These are phyloP conservation scores for Drosophila dunni DNA, from an alignment of 1,140 invertebrate genomes.

Conservation along the genomic window DNA sequence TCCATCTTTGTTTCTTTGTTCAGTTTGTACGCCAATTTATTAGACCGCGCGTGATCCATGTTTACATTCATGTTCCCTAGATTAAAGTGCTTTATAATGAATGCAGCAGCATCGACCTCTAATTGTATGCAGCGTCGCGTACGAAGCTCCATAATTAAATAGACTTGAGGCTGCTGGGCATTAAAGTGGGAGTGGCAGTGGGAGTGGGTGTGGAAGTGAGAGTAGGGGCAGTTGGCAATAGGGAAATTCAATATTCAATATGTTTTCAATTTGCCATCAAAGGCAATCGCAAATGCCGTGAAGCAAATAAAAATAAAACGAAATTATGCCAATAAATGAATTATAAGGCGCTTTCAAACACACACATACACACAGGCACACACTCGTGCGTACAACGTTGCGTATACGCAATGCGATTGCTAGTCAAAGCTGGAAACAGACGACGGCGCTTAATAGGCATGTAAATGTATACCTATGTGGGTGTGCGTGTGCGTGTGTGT, in stretches of 20 bases:
- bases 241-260: constrained; percentile 71
- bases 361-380: background rate
- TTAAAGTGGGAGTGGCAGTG: too few species aligned
- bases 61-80: constrained; percentile 36
- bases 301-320: constrained; percentile 81
- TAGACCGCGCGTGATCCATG: constrained; percentile 74
- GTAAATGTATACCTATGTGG: constrained; percentile 53
- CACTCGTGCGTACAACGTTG: constrained; percentile 57
- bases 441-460: constrained; percentile 72
- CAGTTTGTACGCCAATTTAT: constrained; percentile 67
- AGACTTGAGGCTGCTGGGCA: constrained; percentile 1
- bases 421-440: constrained; percentile 57
- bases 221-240: background rate
- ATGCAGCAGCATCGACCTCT: constrained; percentile 48
- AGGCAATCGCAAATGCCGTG: constrained; percentile 69
- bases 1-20: constrained; percentile 40
- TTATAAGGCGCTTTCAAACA: constrained; percentile 59
- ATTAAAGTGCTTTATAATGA: constrained; percentile 79
- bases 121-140: constrained; percentile 64
- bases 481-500: constrained; percentile 24
- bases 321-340: constrained; percentile 82
- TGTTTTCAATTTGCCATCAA: constrained; percentile 77
- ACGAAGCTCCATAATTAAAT: constrained; percentile 65
- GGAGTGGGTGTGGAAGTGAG: background rate
- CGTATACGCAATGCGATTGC: constrained; percentile 72